These are phyloP conservation scores for Thecophora atra DNA, from an alignment of 2,888 invertebrate genomes.

Conservation along the genomic window DNA sequence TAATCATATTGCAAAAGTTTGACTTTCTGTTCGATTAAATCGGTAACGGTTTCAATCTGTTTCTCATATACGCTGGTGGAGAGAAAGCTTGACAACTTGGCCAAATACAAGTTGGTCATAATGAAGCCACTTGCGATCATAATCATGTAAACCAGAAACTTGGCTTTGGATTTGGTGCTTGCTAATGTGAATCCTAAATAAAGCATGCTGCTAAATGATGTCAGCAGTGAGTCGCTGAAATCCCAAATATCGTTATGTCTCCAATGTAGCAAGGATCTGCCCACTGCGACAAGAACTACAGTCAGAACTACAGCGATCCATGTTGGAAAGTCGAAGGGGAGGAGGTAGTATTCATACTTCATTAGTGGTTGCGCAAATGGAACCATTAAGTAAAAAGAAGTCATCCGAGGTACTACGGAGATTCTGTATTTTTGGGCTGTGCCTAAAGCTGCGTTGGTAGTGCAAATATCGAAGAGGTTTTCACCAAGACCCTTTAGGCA, in stretches of 20 bases:
- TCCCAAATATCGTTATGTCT: constrained; percentile 12
- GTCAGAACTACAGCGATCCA: constrained; percentile 33
- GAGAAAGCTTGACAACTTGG: constrained; percentile 32
- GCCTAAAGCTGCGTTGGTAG: neutral
- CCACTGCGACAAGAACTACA: constrained; percentile 15
- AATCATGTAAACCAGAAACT: neutral
- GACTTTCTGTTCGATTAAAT: constrained; percentile 22
- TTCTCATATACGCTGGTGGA: constrained; percentile 29
- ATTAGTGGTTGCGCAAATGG: constrained; percentile 42
- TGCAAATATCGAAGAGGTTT: constrained; percentile 23
- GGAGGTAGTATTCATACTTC: constrained; percentile 45
- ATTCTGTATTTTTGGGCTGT: no score
- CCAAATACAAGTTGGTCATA: constrained; percentile 28
- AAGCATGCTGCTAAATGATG: constrained; percentile 21
- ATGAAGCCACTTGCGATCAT: constrained; percentile 29
- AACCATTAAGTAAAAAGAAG: constrained; percentile 37
- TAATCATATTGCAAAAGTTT: constrained; percentile 8
- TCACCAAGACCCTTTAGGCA: constrained; percentile 12
- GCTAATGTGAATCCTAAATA: constrained; percentile 17
- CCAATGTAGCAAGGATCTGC: constrained; percentile 18
- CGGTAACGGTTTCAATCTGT: constrained; percentile 27
- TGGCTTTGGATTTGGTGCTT: no score
- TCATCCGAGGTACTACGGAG: no score
- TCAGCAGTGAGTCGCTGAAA: constrained; percentile 20
- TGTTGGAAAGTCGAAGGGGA: constrained; percentile 41